These are phyloP conservation scores for Euclidia mi DNA, from an alignment of 2,888 invertebrate species.

Conservation along the genomic window DNA sequence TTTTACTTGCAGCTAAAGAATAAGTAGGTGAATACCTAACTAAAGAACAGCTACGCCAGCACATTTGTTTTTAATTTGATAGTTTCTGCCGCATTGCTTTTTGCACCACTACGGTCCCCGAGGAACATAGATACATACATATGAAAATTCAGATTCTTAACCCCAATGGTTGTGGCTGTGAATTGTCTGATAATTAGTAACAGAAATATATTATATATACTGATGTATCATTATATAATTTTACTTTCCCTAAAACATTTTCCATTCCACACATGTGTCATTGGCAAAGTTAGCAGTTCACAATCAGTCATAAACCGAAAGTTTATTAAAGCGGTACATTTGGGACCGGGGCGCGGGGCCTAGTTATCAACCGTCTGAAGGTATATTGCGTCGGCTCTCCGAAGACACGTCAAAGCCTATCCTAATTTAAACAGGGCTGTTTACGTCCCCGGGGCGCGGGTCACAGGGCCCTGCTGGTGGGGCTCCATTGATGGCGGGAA, in stretches of 20 bases:
- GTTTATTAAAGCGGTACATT: slow-evolving; percentile 40
- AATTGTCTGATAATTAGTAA: no score
- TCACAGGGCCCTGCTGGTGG: slow-evolving; percentile 53
- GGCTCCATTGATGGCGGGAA: slow-evolving; percentile 50
- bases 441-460: slow-evolving; percentile 77
- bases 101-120: no score
- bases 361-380: slow-evolving; percentile 62
- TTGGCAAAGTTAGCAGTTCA: neutral
- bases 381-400: slow-evolving; percentile 61
- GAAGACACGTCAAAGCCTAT: slow-evolving; percentile 86
- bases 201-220: no score
- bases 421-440: slow-evolving; percentile 87
- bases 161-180: no score
- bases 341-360: slow-evolving; percentile 37
- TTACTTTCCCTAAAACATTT: neutral
- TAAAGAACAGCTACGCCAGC: no score
- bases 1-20: no score
- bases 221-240: no score
- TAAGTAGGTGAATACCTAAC: no score
- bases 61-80: no score
- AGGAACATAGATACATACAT: no score
- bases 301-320: slow-evolving; percentile 20
- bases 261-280: neutral
- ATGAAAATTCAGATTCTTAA: no score
- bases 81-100: no score